Evolutionary conservation across 1,140 invertebrate genomes (phyloP).

Genomic region (Temnothorax nylanderi): DNA sequence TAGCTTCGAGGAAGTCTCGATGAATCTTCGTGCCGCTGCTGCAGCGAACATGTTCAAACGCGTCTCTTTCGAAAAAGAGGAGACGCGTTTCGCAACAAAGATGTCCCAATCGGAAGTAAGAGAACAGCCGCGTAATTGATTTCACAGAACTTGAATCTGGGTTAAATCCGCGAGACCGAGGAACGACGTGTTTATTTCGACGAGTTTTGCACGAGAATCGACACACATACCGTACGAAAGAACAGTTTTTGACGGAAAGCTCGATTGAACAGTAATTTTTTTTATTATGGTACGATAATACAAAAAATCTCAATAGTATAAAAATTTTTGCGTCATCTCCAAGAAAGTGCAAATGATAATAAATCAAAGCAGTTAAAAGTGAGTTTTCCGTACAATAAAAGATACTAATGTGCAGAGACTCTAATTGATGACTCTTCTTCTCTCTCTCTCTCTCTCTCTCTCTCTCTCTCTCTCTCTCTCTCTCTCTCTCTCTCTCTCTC

Average conservation of each 20-base stretch:
- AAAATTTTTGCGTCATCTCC: neutral
- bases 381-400: neutral
- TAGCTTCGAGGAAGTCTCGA: constrained; percentile 21
- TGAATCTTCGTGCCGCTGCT: constrained; percentile 12
- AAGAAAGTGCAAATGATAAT: neutral
- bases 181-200: constrained; percentile 16
- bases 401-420: neutral
- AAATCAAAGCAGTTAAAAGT: neutral
- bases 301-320: neutral
- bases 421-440: constrained; percentile 26
- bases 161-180: constrained; percentile 34
- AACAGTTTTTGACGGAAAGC: neutral
- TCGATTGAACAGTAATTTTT: neutral
- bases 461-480: constrained; percentile 1
- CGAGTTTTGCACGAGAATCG: neutral
- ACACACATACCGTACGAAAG: neutral
- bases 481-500: neutral
- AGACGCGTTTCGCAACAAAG: constrained; percentile 29
- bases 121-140: constrained; percentile 38
- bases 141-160: constrained; percentile 41
- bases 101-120: constrained; percentile 40
- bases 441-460: constrained; percentile 59
- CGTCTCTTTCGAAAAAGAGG: constrained; percentile 22
- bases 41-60: constrained; percentile 5
- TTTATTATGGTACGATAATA: neutral